phyloP scores from a whole-genome alignment of 1,140 invertebrate genomes.

The Phymorhynchus buccinoides region DNA sequence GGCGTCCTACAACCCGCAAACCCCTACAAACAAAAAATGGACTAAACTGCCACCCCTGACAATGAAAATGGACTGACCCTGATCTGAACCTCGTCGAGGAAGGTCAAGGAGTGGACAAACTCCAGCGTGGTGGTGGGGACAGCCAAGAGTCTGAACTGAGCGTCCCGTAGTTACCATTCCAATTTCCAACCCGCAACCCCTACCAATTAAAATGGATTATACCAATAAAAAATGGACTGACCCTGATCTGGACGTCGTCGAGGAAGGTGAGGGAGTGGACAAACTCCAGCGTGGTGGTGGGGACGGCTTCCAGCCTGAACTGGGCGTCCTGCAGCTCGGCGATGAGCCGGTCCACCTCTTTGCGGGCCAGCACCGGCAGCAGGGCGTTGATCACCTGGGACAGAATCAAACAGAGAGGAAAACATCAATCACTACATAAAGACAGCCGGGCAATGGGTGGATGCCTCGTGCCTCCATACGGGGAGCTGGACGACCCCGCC shows the following conservation, averaged over 20 bases:
- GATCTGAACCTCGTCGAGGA: slow-evolving; percentile 79
- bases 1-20: slow-evolving; percentile 79
- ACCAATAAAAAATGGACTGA: slow-evolving; percentile 61
- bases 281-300: slow-evolving; percentile 79
- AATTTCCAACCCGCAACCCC: neutral
- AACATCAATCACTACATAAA: neutral
- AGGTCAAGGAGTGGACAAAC: slow-evolving; percentile 81
- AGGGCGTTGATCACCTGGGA: slow-evolving; percentile 71
- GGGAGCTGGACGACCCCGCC: no score
- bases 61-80: slow-evolving; percentile 71
- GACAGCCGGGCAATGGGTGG: no score
- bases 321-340: slow-evolving; percentile 78
- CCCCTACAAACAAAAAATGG: no score
- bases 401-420: slow-evolving; percentile 27
- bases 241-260: slow-evolving; percentile 77
- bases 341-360: slow-evolving; percentile 77
- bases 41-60: slow-evolving; percentile 3
- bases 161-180: slow-evolving; percentile 78
- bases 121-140: slow-evolving; percentile 79
- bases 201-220: no score
- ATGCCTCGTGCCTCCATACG: no score
- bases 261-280: slow-evolving; percentile 82
- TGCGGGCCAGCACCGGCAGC: slow-evolving; percentile 77
- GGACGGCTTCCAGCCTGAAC: slow-evolving; percentile 78
- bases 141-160: slow-evolving; percentile 78